Base-by-base conservation (phyloP, 2,113 vertebrate genomes). In the Perca schrenkii region DNA sequence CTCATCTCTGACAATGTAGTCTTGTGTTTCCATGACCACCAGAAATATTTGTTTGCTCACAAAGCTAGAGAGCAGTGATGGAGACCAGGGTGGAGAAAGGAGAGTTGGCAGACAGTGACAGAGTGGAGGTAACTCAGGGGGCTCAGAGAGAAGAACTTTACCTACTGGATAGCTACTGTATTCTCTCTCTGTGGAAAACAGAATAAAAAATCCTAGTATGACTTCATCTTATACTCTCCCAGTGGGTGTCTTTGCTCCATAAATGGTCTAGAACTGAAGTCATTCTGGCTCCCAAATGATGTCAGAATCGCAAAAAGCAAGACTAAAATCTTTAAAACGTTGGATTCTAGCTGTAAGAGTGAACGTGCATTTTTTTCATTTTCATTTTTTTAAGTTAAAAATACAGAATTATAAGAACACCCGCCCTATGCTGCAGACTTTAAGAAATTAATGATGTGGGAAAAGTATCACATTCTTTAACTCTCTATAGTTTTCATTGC, bases 1-100 rank as follows among this genome's bases (percentile, higher is more conserved):
- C 25, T 83, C 31, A 49, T 57, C 61, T 66, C 52, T 66, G 22
- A 83, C 60, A 22, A n/a, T 77, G 52, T 65, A 43, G 70, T 77
- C 8, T 70, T 77, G 28, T 54, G 53, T 73, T 72, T 52, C 61
- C 61, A 72, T 66, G 46, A 67, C 22, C 8, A 53, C 21, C 4
- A 28, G 19, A 60, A 25, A 13, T 54, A 73, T 68, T 21, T 65
- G n/a, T 36, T 57, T 22, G 25, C 56, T 74, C 49, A 36, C 34
- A 67, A 22, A 52, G 22, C 7, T 40, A 31, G 53, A 52, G 22
- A 47, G 56, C 50, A 40, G 58, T 61, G 58, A 19, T 63, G 61
- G 56, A 13, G 56, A 28, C 12, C 11, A 58, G 22, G 56, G 22
- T 58, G 14, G 61, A 56, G 47, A 13, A 15, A 63, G 50, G 5